Evolutionary conservation across 2,888 invertebrate genomes (phyloP).

Genomic region (Amphipoea oculea): DNA sequence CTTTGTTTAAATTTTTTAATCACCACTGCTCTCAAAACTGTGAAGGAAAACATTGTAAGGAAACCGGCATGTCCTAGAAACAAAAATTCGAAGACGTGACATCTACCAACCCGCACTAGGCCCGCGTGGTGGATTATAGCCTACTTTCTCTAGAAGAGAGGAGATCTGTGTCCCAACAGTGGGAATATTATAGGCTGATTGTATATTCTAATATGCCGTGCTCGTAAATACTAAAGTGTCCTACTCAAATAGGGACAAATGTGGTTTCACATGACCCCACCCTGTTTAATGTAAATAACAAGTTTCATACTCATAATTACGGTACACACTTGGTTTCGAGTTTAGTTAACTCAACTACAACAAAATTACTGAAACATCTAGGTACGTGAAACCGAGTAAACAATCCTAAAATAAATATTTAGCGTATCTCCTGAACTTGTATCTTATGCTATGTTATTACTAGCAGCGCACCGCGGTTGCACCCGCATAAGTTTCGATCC

Average conservation of each 20-base stretch:
- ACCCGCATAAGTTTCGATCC: too few relatives aligned
- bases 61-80: neutral
- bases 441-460: neutral
- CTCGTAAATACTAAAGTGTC: slow-evolving; percentile 8
- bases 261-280: slow-evolving; percentile 18
- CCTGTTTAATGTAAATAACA: slow-evolving; percentile 35
- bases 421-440: neutral
- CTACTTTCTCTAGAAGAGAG: neutral
- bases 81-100: neutral
- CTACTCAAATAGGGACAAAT: slow-evolving; percentile 38
- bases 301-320: slow-evolving; percentile 37
- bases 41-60: neutral
- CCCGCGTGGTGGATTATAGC: neutral
- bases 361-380: slow-evolving; percentile 12
- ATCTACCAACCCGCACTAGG: neutral
- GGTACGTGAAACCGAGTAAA: neutral
- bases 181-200: neutral
- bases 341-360: slow-evolving; percentile 26
- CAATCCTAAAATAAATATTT: neutral
- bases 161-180: neutral
- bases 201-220: neutral
- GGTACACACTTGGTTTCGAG: slow-evolving; percentile 27
- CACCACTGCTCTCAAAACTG: neutral
- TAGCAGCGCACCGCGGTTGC: too few relatives aligned
- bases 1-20: neutral